Evolutionary conservation across 2,113 vertebrate genomes (phyloP).

Genomic region (Apaloderma vittatum): DNA sequence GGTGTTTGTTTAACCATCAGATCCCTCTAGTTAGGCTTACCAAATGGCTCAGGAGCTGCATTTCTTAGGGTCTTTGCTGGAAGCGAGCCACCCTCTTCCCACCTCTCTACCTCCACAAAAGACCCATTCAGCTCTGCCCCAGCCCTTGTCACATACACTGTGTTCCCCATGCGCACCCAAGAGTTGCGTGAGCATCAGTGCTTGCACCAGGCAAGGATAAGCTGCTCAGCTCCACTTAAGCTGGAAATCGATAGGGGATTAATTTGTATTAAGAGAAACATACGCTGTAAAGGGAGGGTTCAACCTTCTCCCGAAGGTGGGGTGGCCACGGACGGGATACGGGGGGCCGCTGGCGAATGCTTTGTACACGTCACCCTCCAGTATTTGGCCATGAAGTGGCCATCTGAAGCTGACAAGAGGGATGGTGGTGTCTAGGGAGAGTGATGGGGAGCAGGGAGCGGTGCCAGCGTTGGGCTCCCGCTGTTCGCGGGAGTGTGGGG

Average conservation of each 20-base stretch:
- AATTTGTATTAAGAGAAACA: conserved; percentile 8
- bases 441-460: rapidly evolving
- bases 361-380: rapidly evolving
- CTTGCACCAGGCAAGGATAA: not conserved
- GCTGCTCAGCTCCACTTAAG: conserved; percentile 34
- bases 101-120: not conserved
- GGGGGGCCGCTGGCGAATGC: not conserved
- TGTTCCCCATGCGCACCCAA: rapidly evolving
- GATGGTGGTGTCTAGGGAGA: not conserved
- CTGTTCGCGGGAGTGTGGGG: not conserved
- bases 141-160: not conserved
- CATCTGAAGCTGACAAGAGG: not conserved
- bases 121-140: not conserved
- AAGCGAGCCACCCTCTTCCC: rapidly evolving
- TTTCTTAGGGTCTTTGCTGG: not conserved
- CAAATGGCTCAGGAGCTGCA: not conserved
- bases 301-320: not conserved
- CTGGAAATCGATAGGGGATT: conserved; percentile 25
- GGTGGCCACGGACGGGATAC: rapidly evolving
- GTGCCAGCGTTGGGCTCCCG: not conserved
- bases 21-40: not conserved
- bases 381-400: not conserved
- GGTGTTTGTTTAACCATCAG: not conserved
- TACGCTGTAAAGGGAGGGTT: rapidly evolving
- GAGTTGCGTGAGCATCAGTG: not conserved